Base-by-base conservation (phyloP, 2,888 invertebrate species). In the Trissolcus japonicus region DNA sequence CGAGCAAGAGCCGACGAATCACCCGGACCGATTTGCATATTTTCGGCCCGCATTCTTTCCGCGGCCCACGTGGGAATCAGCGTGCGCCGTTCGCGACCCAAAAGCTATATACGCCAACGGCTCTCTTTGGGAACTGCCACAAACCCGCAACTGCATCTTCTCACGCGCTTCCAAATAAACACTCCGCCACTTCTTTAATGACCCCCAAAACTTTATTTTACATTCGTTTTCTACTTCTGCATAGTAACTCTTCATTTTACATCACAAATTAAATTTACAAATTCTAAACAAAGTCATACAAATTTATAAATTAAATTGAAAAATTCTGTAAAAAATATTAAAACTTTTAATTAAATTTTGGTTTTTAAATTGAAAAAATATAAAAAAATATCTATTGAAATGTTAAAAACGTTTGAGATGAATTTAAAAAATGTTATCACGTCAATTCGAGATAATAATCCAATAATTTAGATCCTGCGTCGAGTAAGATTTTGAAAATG, bases 21-120 rank as follows among this genome's bases (percentile, higher is more conserved):
- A 78, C 80, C 79, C 71, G 78, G 79, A 59, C 66, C 53, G 69
- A 88, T 88, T 88, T 84, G 84, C 88, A 88, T 88, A 88, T 86
- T 87, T 87, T 87, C 83, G 87, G 85, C 87, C 87, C 86, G 86
- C 83, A 83, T 85, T 83, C 81, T 82, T 82, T 78, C 76, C 55
- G 76, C 81, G 81, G 82, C 86, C 86, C 86, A 85, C 86, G 86
- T 86, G 86, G 85, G 86, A 86, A 86, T 86, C 40, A 11, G 60
- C 62, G 25, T 35, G n/a, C 14, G 16, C 51, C 19, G 1, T 51
- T 51, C 51, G 63, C 68, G 65, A 61, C 35, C 72, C 76, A 63
- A 73, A 74, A 79, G 54, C 51, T 56, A 29, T 7, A 1, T 9
- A 46, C 50, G 67, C 77, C 51, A 62, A 73, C 73, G 71, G 66